Percentiles rank a stretch among this genome's conserved stretches.
phyloP scores from a whole-genome alignment of 92 coral and sea anemone genomes.

The Montipora capitata region DNA sequence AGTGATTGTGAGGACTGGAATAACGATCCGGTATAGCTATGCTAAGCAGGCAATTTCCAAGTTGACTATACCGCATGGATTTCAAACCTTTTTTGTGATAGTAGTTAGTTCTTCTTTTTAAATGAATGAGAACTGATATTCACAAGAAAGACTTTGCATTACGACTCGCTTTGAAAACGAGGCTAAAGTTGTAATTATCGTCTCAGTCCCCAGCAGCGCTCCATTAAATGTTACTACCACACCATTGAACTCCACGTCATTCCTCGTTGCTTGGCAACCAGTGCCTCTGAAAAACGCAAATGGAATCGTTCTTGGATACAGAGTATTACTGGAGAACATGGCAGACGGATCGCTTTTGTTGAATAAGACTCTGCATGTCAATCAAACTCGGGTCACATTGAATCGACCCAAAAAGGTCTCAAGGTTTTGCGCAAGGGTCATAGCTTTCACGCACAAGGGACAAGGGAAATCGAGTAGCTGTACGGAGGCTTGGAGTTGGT shows the following conservation, averaged over 20 bases:
- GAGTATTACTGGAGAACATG: constrained; percentile 38
- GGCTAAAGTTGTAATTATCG: background rate
- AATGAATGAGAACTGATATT: too few relatives aligned
- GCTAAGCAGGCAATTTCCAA: too few relatives aligned
- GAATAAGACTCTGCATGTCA: constrained; percentile 25
- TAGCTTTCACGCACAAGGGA: constrained; percentile 78
- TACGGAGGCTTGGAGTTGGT: constrained; percentile 63
- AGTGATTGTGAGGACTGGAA: too few relatives aligned
- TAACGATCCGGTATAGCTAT: too few relatives aligned
- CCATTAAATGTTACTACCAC: constrained; percentile 62
- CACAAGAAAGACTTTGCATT: too few relatives aligned
- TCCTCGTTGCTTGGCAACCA: constrained; percentile 82
- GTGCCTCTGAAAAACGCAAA: constrained; percentile 51
- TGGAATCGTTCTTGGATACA: constrained; percentile 78
- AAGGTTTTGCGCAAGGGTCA: constrained; percentile 62
- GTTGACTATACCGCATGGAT: too few relatives aligned
- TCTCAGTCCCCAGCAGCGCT: constrained; percentile 78
- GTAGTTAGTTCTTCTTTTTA: too few relatives aligned
- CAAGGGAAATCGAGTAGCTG: constrained; percentile 75
- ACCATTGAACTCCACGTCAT: constrained; percentile 53
- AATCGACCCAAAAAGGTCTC: constrained; percentile 25
- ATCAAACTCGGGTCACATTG: constrained; percentile 6
- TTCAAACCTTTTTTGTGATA: too few relatives aligned
- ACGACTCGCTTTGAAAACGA: too few relatives aligned
- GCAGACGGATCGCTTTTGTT: constrained; percentile 25